phyloP scores from a whole-genome alignment of 1,140 invertebrate genomes.

The Neotoxoptera formosana region DNA sequence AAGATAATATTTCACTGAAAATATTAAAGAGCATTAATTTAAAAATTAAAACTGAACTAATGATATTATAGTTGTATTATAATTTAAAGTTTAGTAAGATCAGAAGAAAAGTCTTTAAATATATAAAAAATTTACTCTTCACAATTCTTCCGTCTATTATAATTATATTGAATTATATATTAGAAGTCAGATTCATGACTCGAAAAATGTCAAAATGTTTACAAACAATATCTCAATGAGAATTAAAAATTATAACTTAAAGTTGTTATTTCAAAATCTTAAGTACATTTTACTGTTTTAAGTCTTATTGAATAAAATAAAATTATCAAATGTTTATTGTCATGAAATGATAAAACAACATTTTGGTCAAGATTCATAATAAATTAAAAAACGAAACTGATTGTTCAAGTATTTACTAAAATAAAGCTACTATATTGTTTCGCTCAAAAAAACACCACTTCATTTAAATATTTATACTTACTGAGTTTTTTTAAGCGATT shows the following conservation, averaged over 20 bases:
- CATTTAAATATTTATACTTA: not conserved
- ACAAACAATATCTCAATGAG: not conserved
- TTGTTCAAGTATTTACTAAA: not conserved
- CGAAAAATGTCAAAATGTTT: not conserved
- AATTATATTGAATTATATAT: not conserved
- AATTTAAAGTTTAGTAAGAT: not conserved
- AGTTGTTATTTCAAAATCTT: not conserved
- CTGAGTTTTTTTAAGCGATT: not conserved
- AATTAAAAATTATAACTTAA: not conserved
- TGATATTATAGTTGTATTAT: not conserved
- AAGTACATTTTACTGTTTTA: not conserved
- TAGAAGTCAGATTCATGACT: not conserved
- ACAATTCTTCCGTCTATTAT: not conserved
- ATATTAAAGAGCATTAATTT: not conserved
- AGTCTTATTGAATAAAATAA: not conserved
- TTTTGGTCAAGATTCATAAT: not conserved
- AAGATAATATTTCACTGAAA: not conserved
- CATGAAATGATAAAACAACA: not conserved
- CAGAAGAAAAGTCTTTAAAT: not conserved
- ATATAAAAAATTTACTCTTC: not conserved
- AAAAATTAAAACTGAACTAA: not conserved
- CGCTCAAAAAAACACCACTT: not conserved
- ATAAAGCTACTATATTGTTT: not conserved
- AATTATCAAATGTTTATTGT: not conserved
- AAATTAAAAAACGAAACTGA: not conserved